Conservation (phyloP, 2,888 invertebrate species). For the Liopterus haemorrhoidalis region DNA sequence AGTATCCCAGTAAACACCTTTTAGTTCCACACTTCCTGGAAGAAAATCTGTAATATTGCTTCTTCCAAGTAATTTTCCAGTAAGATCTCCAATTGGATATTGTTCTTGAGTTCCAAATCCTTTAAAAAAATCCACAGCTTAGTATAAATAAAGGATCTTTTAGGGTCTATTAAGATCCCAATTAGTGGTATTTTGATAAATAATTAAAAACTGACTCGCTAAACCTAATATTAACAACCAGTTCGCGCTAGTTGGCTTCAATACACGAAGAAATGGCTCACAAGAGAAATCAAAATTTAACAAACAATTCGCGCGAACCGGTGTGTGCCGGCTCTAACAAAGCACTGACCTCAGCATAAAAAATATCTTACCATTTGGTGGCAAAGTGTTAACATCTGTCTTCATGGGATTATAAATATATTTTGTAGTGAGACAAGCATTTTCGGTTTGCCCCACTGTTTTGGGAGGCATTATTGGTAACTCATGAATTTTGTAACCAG, state of each 20-base stretch:
- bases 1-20: constrained; percentile 73
- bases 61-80: constrained; percentile 74
- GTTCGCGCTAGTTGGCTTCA: no score
- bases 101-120: constrained; percentile 81
- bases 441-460: constrained; percentile 45
- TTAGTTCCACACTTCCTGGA: constrained; percentile 66
- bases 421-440: constrained; percentile 65
- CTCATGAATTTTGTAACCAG: constrained; percentile 64
- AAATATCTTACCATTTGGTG: constrained; percentile 57
- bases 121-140: constrained; percentile 36
- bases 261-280: no score
- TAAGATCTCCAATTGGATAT: constrained; percentile 83
- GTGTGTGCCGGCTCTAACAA: no score
- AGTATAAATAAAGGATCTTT: not conserved
- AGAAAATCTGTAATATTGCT: constrained; percentile 65
- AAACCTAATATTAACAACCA: no score
- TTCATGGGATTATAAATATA: constrained; percentile 70
- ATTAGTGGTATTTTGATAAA: not conserved
- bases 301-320: no score
- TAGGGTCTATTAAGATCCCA: not conserved
- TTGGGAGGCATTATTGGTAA: constrained; percentile 59
- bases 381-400: constrained; percentile 51
- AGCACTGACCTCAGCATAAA: no score
- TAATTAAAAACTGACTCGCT: not conserved
- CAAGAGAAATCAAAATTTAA: no score